A percentile compares a stretch with the other conserved stretches of the same genome.
phyloP scores from a whole-genome alignment of 1,140 invertebrate species.

The Lasioglossum albipes region DNA sequence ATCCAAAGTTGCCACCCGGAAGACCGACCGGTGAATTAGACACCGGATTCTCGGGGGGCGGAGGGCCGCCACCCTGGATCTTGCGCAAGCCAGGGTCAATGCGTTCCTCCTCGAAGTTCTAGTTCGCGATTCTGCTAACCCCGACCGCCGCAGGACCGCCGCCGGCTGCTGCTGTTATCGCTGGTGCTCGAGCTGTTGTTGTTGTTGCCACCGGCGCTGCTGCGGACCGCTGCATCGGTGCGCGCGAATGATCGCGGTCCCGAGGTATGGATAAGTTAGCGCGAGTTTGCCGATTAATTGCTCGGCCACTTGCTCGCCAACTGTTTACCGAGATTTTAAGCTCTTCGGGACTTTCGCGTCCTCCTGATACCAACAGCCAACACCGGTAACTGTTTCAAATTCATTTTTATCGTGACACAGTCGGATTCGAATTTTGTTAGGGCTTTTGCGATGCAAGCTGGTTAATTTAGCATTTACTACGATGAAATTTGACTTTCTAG shows the following conservation, averaged over 20 bases:
- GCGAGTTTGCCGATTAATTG: neutral
- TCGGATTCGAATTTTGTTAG: too few species aligned
- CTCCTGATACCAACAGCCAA: too few species aligned
- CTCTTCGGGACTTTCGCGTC: too few species aligned
- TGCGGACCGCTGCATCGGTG: neutral
- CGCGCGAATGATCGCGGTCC: neutral
- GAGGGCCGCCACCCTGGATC: neutral
- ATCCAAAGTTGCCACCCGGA: neutral
- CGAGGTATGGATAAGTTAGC: conserved; percentile 31
- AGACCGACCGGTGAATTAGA: conserved; percentile 13
- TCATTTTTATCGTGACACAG: too few species aligned
- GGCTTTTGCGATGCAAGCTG: too few species aligned
- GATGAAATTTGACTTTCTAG: too few species aligned
- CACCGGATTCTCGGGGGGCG: neutral
- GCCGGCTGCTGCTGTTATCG: neutral
- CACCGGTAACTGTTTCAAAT: too few species aligned
- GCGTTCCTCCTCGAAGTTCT: conserved; percentile 53
- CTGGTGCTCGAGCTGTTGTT: neutral
- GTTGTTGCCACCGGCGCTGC: neutral
- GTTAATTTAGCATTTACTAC: too few species aligned
- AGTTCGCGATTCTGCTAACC: conserved; percentile 51
- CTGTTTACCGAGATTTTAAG: too few species aligned
- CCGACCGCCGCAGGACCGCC: neutral
- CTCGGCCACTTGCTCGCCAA: neutral
- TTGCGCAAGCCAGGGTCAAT: conserved; percentile 50